Base-by-base conservation (phyloP, 2,797 vertebrate species). In the Lepus oiostolus region DNA sequence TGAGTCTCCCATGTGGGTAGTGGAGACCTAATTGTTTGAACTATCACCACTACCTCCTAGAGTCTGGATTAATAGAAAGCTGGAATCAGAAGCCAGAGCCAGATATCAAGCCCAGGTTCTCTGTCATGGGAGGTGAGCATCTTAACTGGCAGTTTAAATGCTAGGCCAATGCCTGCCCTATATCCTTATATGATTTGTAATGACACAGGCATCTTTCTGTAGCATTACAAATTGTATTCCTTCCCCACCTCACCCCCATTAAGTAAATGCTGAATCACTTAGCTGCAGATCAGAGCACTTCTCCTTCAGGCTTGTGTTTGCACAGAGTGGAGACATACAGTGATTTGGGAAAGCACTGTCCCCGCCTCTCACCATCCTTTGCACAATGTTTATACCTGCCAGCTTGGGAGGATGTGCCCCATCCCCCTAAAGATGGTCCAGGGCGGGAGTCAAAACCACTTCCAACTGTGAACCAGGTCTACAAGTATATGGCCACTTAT, bases 341-440 rank as follows among this genome's bases (percentile, higher is more conserved):
- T 60, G 79, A 81, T 77, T 85, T 90, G 90, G 12, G 42, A 88
- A 93, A 93, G 91, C 87, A 84, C 54, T 81, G 22, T 9, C 87
- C 93, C 94, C 7, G 63, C 21, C 62, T 58, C 13, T 38, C 4
- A 10, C 16, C 8, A 50, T 85, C 13, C 21, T 96, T 54, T 74
- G 17, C 7, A 80, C 13, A 58, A 19, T 67, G 80, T 77, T 76
- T 67, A 92, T 85, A 94, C 22, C 90, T 96, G 93, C 26, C 75
- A 75, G 52, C 38, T 83, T 90, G 28, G 21, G 42, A 85, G 38
- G 58, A 35, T 22, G 38, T 28, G 54, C 13, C 13, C 68, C 5
- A 0, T 7, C 4, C 10, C 10, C 62, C 50, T 81, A 50, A 60
- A 58, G 22, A 79, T 19, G 17, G 42, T 42, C 72, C 30, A 62